phyloP scores from a whole-genome alignment of 1,140 invertebrate species.

The Apis dorsata region DNA sequence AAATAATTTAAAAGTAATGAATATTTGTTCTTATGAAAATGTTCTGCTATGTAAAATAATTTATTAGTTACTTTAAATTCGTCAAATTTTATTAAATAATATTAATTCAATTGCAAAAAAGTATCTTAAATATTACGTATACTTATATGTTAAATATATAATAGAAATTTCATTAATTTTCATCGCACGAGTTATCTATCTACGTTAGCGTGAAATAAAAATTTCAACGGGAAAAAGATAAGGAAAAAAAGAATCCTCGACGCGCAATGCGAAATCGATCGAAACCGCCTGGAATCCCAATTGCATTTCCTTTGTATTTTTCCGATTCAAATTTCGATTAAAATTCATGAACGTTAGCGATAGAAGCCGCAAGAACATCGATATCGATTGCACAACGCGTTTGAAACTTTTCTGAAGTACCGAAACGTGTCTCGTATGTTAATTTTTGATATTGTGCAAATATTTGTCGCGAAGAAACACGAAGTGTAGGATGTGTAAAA shows the following conservation, averaged over 20 bases:
- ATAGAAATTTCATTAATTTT: too few relatives aligned
- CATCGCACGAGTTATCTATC: too few relatives aligned
- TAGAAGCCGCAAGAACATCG: neutral
- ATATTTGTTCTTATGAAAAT: too few relatives aligned
- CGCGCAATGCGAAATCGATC: neutral
- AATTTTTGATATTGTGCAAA: neutral
- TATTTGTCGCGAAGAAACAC: neutral
- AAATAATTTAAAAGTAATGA: too few relatives aligned
- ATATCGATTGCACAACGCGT: neutral
- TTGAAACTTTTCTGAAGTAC: neutral
- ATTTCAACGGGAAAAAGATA: neutral
- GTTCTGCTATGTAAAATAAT: too few relatives aligned
- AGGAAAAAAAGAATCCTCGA: neutral
- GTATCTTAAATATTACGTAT: too few relatives aligned
- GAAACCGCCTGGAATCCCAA: neutral
- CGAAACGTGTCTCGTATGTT: neutral
- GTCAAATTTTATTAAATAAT: too few relatives aligned
- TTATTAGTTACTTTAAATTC: too few relatives aligned
- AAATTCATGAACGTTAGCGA: slow-evolving; percentile 9
- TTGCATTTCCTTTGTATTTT: neutral
- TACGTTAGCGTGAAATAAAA: too few relatives aligned
- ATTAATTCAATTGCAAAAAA: too few relatives aligned
- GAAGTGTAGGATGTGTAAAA: neutral
- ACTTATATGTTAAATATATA: too few relatives aligned
- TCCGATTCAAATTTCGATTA: neutral